Base-by-base conservation (phyloP, 2,888 invertebrate genomes). In the Hermaeophaga mercurialis region DNA sequence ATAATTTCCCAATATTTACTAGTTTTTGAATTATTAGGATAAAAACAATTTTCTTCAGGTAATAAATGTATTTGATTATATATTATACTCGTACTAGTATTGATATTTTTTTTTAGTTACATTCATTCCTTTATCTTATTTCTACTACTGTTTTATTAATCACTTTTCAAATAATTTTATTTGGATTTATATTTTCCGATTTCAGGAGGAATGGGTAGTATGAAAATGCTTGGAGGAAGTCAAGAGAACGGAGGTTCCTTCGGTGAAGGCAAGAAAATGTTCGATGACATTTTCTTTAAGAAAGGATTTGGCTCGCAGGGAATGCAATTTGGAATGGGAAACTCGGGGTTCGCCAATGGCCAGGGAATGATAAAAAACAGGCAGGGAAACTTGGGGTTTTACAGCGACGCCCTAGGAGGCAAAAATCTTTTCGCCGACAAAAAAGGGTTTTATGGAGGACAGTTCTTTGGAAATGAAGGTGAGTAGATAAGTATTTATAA, bases 341-440 rank as follows among this genome's bases (percentile, higher is more conserved):
- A 53, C 34, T 50, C 54, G 1, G 60, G 56, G 11, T 61, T 58
- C 66, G 80, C 80, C 54, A 80, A 82, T 63, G 84, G 79, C 4
- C 79, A 81, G 38, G 80, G 80, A 1, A 81, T 70, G 3, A 56
- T 72, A 8, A 75, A 74, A 58, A 70, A 73, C 55, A 63, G 64
- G 24, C 74, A 78, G 59, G 75, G 73, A 9, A 73, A 82, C 49
- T 79, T 81, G 6, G 83, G 81, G 48, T 81, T 80, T 47, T 84
- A 81, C 64, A 83, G 80, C 66, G 82, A 80, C 43, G 81, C 81
- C 61, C 80, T 80, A 67, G 83, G 81, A 0, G 82, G 80, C 62
- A 84, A 84, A 60, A 84, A 84, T 72, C 78, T 81, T 12, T 78
- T 79, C 6, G 84, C 82, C 48, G 84, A 84, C 66, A 83, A 82